Evolutionary conservation across 2,797 vertebrate genomes (phyloP), one percentile per base, ranked within the genome.

Genomic region (Rousettus madagascariensis): DNA sequence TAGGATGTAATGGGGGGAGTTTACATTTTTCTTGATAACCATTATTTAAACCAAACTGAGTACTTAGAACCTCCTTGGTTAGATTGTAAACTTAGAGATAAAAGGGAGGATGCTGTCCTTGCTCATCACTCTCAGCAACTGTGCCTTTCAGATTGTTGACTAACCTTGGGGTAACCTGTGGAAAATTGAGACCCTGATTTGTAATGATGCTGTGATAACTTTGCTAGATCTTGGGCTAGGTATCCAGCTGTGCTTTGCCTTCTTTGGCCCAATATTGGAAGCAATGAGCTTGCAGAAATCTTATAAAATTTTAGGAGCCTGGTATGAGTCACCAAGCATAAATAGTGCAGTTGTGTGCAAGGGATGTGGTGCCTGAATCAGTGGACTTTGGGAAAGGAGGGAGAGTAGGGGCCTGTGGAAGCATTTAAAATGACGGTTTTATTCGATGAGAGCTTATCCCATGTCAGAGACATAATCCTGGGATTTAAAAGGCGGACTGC

Each of bases 201-300:
- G 30, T 92, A 79, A 92, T 89, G n/a, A 75, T 83, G 46, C 8
- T 71, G 46, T 83, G 69, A 78, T 36, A 82, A 15, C 71, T 95
- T 96, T 86, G 41, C 57, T 96, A 82, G 26, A 69, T 90, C 43
- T 74, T 89, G 30, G 69, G 30, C 65, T 91, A 65, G 22, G 26
- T 72, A 65, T 86, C n/a, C 28, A 88, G 43, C 28, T 95, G 61
- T 83, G 57, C 55, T 61, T 91, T 95, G 85, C 43, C 94, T 93
- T 59, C 66, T 97, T 96, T 94, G 87, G 46, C 72, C 28, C 82
- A 93, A 93, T 95, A 91, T 91, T 95, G 69, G 43, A 87, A 96
- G 22, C 77, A 94, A 63, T 90, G 61, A 92, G 51, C 12, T 83
- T 95, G 36, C 46, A 95, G 95, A 97, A 95, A 87, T 90, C 82